These are phyloP conservation scores for Mohoua ochrocephala DNA, from an alignment of 2,113 vertebrate species.

Conservation along the genomic window DNA sequence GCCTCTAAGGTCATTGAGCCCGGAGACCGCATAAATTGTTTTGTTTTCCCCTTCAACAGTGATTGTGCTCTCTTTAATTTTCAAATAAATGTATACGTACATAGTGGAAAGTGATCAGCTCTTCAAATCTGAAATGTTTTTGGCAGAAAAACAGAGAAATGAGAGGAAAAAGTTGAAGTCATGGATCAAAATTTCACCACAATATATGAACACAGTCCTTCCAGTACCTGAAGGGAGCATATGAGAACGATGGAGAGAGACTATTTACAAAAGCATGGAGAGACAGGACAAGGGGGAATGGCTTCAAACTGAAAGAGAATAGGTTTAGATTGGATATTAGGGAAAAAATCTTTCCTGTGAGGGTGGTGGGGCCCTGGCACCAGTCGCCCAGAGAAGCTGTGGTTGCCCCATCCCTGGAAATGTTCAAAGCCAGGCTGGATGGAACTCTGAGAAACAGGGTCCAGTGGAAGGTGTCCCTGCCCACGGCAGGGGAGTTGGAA, in stretches of 20 bases:
- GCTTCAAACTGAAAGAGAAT: background rate
- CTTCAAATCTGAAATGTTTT: background rate
- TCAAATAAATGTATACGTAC: background rate
- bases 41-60: background rate
- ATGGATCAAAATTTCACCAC: background rate
- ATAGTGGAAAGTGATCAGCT: background rate
- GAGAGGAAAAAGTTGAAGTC: rapidly evolving
- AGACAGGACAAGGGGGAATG: background rate
- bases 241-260: background rate
- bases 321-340: background rate
- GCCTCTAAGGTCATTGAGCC: too few relatives aligned
- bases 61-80: background rate
- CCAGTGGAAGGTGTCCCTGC: background rate
- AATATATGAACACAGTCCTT: background rate
- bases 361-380: background rate
- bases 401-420: background rate
- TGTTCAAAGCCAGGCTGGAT: background rate
- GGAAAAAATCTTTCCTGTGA: too few relatives aligned
- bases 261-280: background rate
- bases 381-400: background rate
- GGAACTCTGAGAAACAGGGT: rapidly evolving
- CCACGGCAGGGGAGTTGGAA: background rate
- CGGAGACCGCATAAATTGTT: background rate
- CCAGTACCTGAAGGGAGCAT: background rate
- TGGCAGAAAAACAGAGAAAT: background rate